Evolutionary conservation across 2,797 vertebrate species (phyloP).

Genomic region (Natrix natrix): DNA sequence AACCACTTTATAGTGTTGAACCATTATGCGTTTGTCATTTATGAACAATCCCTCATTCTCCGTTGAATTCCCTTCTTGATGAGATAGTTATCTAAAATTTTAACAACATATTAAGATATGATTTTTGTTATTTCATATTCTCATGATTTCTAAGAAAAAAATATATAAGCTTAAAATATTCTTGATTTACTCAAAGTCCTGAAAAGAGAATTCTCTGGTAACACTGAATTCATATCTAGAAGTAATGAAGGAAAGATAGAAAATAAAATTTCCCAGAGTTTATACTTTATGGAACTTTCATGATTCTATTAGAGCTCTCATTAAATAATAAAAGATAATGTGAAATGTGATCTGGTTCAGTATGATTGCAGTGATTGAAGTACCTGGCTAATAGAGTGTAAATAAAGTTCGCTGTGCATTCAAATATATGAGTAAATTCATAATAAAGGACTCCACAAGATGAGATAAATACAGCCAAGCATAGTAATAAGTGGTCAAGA

Average conservation of each 20-base stretch:
- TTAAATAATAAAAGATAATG: conserved; percentile 55
- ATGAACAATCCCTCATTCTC: not conserved
- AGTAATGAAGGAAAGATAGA: conserved; percentile 33
- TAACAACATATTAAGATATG: not conserved
- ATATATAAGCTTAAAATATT: not conserved
- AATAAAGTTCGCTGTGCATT: conserved; percentile 45
- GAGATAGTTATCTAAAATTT: not conserved
- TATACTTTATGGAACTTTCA: conserved; percentile 30
- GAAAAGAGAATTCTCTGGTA: not conserved
- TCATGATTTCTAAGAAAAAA: not conserved
- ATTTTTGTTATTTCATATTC: not conserved
- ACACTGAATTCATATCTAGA: conserved; percentile 5
- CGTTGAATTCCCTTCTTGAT: not conserved
- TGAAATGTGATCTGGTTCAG: conserved; percentile 56
- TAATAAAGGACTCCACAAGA: conserved; percentile 8
- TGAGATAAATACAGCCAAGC: not conserved
- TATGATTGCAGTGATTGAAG: conserved; percentile 42
- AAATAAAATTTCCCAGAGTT: conserved; percentile 27
- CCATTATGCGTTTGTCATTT: not conserved
- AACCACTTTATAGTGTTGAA: not conserved
- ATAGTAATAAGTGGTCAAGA: conserved; percentile 10
- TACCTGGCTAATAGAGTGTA: conserved; percentile 38
- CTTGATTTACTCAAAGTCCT: conserved; percentile 32
- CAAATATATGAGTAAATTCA: conserved; percentile 31
- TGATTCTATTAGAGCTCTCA: conserved; percentile 47